Evolutionary conservation across 37 sponge, comb jelly and placozoan species (phyloP).

Genomic region (Diacarnus erythraeanus): DNA sequence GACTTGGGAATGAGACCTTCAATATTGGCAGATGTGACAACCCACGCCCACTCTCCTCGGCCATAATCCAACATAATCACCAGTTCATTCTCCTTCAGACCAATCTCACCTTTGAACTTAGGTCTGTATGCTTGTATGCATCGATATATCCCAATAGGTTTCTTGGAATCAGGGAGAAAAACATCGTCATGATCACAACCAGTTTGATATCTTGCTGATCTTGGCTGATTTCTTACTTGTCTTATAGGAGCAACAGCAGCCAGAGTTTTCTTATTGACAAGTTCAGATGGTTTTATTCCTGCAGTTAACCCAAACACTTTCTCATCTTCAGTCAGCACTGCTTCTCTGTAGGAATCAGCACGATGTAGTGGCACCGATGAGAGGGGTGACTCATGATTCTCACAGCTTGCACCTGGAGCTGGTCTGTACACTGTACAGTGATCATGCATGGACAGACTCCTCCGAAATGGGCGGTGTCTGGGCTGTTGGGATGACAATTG

Average conservation of each 20-base stretch:
- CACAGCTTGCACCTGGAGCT: not conserved
- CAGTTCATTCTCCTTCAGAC: conserved; percentile 25
- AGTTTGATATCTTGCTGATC: not conserved
- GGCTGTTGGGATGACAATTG: not conserved
- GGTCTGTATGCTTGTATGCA: not conserved
- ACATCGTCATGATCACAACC: conserved; percentile 23
- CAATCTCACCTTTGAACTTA: conserved; percentile 41
- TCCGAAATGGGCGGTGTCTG: not conserved
- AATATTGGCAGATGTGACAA: conserved; percentile 2
- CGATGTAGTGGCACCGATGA: conserved; percentile 10
- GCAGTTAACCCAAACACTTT: not conserved
- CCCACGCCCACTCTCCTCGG: conserved; percentile 58
- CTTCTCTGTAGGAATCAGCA: conserved; percentile 38
- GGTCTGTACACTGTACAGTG: not conserved
- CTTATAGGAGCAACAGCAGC: no score
- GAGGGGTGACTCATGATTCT: not conserved
- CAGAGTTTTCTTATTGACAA: not conserved
- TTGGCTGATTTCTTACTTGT: not conserved
- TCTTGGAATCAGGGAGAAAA: conserved; percentile 22
- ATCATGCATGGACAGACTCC: conserved; percentile 14
- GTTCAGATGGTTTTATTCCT: conserved; percentile 12
- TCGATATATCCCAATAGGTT: conserved; percentile 48
- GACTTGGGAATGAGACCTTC: conserved; percentile 54
- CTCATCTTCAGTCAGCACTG: conserved; percentile 16
- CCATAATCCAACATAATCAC: conserved; percentile 51